Evolutionary conservation across 1,140 invertebrate species (phyloP).

Genomic region (Tyrophagus putrescentiae): DNA sequence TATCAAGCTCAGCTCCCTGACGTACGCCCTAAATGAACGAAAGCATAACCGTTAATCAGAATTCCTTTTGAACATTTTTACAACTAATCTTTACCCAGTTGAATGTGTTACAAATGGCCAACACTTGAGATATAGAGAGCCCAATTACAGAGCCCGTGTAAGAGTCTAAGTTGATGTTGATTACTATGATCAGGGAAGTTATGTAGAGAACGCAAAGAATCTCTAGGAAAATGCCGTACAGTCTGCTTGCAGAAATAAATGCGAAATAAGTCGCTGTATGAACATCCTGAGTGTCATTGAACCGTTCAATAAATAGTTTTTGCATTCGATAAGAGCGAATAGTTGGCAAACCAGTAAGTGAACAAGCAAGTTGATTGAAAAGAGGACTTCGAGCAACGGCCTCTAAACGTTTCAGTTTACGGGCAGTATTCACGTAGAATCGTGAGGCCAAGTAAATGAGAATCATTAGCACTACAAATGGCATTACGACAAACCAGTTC

Average conservation of each 20-base stretch:
- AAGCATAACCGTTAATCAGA: conserved; percentile 35
- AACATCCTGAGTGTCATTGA: conserved; percentile 42
- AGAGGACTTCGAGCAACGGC: conserved; percentile 37
- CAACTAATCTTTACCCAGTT: conserved; percentile 58
- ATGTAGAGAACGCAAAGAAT: conserved; percentile 55
- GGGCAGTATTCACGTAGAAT: conserved; percentile 62
- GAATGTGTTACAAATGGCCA: conserved; percentile 56
- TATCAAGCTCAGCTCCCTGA: conserved; percentile 63
- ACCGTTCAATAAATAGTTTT: conserved; percentile 49
- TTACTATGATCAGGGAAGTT: conserved; percentile 33
- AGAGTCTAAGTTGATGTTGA: conserved; percentile 15
- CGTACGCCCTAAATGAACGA: too few relatives aligned
- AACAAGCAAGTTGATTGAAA: conserved; percentile 39
- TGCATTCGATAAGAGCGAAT: conserved; percentile 36
- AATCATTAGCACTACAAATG: conserved; percentile 48
- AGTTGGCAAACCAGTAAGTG: conserved; percentile 38
- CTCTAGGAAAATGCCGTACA: too few relatives aligned
- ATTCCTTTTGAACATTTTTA: conserved; percentile 43
- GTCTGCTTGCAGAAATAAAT: conserved; percentile 55
- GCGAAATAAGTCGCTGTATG: conserved; percentile 57
- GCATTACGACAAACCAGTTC: conserved; percentile 26
- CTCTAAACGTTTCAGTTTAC: conserved; percentile 64
- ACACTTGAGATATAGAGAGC: conserved; percentile 58
- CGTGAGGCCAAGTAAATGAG: conserved; percentile 55
- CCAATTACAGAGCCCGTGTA: conserved; percentile 2